Conservation (phyloP, 1,140 invertebrate genomes). For the Drosophila bipectinata region DNA sequence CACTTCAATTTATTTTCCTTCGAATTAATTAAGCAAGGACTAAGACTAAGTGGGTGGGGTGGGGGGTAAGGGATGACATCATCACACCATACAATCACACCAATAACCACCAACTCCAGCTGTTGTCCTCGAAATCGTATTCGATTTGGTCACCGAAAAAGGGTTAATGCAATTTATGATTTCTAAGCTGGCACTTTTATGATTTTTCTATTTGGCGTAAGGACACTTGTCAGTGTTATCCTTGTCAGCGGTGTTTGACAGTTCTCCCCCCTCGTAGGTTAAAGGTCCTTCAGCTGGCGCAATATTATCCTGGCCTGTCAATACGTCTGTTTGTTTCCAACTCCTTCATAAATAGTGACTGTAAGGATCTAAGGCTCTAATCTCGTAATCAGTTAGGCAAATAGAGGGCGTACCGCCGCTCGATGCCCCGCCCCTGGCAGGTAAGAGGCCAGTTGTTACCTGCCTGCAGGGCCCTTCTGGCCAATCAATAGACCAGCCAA, state of each 20-base stretch:
- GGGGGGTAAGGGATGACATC: not conserved
- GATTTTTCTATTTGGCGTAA: constrained; percentile 49
- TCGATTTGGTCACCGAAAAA: constrained; percentile 21
- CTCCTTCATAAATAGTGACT: constrained; percentile 6
- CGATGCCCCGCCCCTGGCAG: constrained; percentile 13
- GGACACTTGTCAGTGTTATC: constrained; percentile 69
- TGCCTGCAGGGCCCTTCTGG: not conserved
- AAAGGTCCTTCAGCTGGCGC: constrained; percentile 35
- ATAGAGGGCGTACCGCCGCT: constrained; percentile 35
- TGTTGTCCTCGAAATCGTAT: constrained; percentile 10
- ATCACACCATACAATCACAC: constrained; percentile 49
- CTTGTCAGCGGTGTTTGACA: constrained; percentile 72
- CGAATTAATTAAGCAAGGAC: constrained; percentile 65
- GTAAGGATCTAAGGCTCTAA: constrained; percentile 43
- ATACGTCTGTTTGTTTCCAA: constrained; percentile 50
- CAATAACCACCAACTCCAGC: constrained; percentile 20
- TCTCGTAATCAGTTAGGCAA: constrained; percentile 74
- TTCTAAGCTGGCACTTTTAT: constrained; percentile 47
- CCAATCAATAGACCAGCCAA: not conserved
- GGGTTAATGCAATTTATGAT: constrained; percentile 51
- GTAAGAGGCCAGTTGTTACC: constrained; percentile 30
- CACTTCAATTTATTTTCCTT: constrained; percentile 70
- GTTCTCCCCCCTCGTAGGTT: constrained; percentile 44
- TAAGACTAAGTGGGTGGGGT: not conserved
- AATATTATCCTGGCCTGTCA: constrained; percentile 76